Conservation (phyloP, 1,140 invertebrate species). For the Zaprionus tsacasi region DNA sequence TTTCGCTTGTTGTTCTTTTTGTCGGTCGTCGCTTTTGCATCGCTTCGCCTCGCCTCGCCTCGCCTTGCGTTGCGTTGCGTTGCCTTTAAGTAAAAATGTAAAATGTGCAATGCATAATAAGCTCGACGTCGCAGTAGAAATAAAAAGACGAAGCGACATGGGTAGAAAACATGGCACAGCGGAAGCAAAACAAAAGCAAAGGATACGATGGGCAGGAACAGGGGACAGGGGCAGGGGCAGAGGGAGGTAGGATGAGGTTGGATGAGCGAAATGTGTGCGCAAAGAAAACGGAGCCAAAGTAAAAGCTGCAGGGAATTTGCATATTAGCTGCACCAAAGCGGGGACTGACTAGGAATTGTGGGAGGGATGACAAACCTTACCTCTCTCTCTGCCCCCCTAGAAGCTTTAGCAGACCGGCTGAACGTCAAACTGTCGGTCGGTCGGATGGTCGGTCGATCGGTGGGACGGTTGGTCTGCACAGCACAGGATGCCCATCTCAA, state of each 20-base stretch:
- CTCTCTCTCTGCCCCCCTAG: background rate
- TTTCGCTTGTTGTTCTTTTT: slow-evolving; percentile 8
- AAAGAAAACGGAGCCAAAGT: slow-evolving; percentile 67
- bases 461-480: slow-evolving; percentile 41
- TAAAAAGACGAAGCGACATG: slow-evolving; percentile 49
- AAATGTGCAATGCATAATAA: slow-evolving; percentile 82
- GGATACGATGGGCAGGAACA: slow-evolving; percentile 48
- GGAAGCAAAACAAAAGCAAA: slow-evolving; percentile 76
- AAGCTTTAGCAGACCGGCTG: background rate
- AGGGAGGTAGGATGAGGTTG: background rate
- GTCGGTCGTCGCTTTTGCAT: background rate
- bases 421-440: slow-evolving; percentile 48
- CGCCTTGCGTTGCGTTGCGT: background rate
- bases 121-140: slow-evolving; percentile 45
- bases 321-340: slow-evolving; percentile 68
- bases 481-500: slow-evolving; percentile 47
- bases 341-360: slow-evolving; percentile 10
- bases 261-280: slow-evolving; percentile 17
- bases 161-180: slow-evolving; percentile 69
- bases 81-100: slow-evolving; percentile 70
- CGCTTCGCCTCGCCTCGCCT: slow-evolving; percentile 9
- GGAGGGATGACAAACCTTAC: background rate
- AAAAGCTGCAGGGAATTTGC: slow-evolving; percentile 78
- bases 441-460: slow-evolving; percentile 49
- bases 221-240: background rate